Evolutionary conservation across 1,140 invertebrate genomes (phyloP), one percentile per base, ranked within the genome.

Genomic region (Eriosoma lanigerum): DNA sequence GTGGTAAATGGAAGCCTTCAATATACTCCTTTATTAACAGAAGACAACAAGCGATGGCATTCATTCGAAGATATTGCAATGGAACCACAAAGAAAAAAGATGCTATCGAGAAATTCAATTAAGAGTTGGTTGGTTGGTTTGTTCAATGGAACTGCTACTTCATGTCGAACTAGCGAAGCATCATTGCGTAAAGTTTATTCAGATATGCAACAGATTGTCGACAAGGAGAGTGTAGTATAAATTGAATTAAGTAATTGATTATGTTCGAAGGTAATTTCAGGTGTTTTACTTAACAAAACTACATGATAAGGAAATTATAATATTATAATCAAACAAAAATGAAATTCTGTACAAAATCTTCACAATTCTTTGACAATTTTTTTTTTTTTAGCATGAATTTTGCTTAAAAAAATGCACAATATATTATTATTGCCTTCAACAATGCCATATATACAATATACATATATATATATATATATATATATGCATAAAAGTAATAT

Each of bases 121-220:
- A 9, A 92, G 56, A 88, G 89, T 81, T 93, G 91, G 91, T 84
- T 93, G 44, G 88, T 90, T 21, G 90, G 90, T 78, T 85, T 93
- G 24, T 91, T 93, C 83, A 90, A 89, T 81, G 89, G 89, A 38
- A 90, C 89, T 82, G 89, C 89, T 26, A 90, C 89, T 82, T 89
- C 89, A 73, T 84, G 90, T 44, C 88, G 91, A 70, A 88, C 87
- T 81, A 91, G 90, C 83, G 88, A 90, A 82, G 87, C 89, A 29
- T 91, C 90, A 19, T 85, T 92, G 80, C 88, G 90, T 64, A 90
- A 90, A 83, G 89, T 82, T 58, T 83, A 87, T 85, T 81, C 86
- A 66, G 88, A 88, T 73, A 83, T 88, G 68, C 87, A 88, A 75
- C 75, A 78, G 1, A 78, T 78, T 46, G 84, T 85, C 5, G 80